Conservation (phyloP, 1,140 invertebrate species). For the Contarinia nasturtii region DNA sequence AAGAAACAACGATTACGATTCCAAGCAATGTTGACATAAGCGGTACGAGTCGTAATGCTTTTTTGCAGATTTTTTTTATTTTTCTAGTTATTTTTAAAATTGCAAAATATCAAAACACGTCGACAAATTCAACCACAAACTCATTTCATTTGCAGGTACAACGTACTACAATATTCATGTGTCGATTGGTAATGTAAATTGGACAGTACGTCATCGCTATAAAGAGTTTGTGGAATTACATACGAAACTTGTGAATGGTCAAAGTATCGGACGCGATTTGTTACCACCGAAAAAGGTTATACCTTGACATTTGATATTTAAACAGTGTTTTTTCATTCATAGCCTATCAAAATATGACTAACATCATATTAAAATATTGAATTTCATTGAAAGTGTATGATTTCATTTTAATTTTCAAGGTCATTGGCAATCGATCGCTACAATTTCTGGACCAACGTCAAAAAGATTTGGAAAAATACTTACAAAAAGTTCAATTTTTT, state of each 20-base stretch:
- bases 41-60: too few species aligned
- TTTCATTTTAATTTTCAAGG: slow-evolving; percentile 6
- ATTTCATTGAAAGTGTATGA: neutral
- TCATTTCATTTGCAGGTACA: slow-evolving; percentile 11
- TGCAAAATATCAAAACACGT: too few species aligned
- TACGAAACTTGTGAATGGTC: slow-evolving; percentile 49
- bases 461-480: slow-evolving; percentile 56
- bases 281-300: slow-evolving; percentile 78
- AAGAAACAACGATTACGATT: slow-evolving; percentile 36
- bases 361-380: neutral
- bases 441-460: slow-evolving; percentile 70
- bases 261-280: slow-evolving; percentile 62
- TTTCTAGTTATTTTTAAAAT: too few species aligned
- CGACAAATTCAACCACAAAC: too few species aligned
- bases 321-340: neutral
- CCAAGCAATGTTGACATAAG: slow-evolving; percentile 30
- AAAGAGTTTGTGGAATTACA: slow-evolving; percentile 78
- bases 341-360: slow-evolving; percentile 26
- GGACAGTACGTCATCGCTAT: slow-evolving; percentile 70
- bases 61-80: too few species aligned
- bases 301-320: neutral
- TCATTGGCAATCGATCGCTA: slow-evolving; percentile 54
- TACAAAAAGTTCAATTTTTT: slow-evolving; percentile 55
- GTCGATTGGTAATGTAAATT: slow-evolving; percentile 45
- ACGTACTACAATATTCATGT: slow-evolving; percentile 49